Evolutionary conservation across 1,140 invertebrate species (phyloP).

Genomic region (Atta colombica): DNA sequence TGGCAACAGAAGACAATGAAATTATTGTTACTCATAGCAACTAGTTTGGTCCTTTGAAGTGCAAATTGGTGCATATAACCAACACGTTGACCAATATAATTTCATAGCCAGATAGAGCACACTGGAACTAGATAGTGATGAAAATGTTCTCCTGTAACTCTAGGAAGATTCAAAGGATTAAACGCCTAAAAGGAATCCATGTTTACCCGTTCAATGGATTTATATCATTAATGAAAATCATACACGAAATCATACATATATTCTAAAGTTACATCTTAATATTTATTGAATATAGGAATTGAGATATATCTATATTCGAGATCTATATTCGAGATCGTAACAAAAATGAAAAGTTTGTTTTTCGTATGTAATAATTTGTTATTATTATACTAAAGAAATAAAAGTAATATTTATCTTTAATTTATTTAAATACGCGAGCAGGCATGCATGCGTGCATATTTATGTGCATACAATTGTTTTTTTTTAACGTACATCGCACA

Average conservation of each 20-base stretch:
- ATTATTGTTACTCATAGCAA: conserved; percentile 55
- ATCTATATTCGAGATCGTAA: not conserved
- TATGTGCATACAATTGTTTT: too few relatives aligned
- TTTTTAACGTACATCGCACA: not conserved
- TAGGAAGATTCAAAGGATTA: conserved; percentile 48
- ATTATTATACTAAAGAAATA: not conserved
- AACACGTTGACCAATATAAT: conserved; percentile 53
- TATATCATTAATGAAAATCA: conserved; percentile 18
- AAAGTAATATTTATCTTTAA: conserved; percentile 14
- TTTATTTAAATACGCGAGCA: not conserved
- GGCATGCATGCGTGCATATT: too few relatives aligned
- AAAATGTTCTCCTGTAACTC: not conserved
- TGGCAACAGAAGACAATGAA: conserved; percentile 39
- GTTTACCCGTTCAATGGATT: conserved; percentile 2
- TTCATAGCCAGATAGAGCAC: conserved; percentile 56
- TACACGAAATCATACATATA: not conserved
- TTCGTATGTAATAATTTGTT: not conserved
- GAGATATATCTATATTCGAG: not conserved
- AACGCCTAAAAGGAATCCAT: conserved; percentile 18
- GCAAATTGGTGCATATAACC: conserved; percentile 58
- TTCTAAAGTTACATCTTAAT: not conserved
- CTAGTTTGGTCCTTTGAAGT: conserved; percentile 54
- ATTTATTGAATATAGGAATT: not conserved
- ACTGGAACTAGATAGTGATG: conserved; percentile 19
- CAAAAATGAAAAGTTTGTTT: not conserved